Evolutionary conservation across 1,140 invertebrate genomes (phyloP).

Genomic region (Habropoda laboriosa): DNA sequence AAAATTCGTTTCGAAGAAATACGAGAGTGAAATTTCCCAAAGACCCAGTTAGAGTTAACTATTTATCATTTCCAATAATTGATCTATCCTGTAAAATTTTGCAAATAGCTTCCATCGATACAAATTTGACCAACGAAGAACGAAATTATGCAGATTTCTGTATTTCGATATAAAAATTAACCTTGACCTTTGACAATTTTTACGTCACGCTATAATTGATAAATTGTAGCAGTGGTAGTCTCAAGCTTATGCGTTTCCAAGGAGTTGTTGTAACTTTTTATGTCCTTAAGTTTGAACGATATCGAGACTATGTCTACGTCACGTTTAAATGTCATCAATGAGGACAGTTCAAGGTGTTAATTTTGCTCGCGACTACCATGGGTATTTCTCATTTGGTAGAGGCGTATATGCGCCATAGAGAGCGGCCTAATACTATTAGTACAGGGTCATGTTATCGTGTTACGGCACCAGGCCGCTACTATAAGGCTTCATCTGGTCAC

Average conservation of each 20-base stretch:
- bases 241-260: neutral
- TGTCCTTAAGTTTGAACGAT: too few species aligned
- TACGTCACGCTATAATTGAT: neutral
- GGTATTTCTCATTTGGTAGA: conserved; percentile 2
- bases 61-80: too few species aligned
- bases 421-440: conserved; percentile 75
- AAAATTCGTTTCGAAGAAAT: too few species aligned
- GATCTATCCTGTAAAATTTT: too few species aligned
- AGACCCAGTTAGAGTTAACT: too few species aligned
- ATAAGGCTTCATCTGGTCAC: conserved; percentile 75
- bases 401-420: neutral
- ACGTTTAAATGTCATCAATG: neutral
- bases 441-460: conserved; percentile 77
- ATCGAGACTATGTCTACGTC: neutral
- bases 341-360: neutral
- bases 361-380: neutral
- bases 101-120: too few species aligned
- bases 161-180: too few species aligned
- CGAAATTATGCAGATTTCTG: neutral
- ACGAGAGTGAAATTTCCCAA: too few species aligned
- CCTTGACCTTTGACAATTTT: too few species aligned
- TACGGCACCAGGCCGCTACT: conserved; percentile 63
- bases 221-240: neutral
- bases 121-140: too few species aligned
- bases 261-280: neutral